Conservation (phyloP, 2,888 invertebrate genomes). For the Drosophila pseudotakahashii region DNA sequence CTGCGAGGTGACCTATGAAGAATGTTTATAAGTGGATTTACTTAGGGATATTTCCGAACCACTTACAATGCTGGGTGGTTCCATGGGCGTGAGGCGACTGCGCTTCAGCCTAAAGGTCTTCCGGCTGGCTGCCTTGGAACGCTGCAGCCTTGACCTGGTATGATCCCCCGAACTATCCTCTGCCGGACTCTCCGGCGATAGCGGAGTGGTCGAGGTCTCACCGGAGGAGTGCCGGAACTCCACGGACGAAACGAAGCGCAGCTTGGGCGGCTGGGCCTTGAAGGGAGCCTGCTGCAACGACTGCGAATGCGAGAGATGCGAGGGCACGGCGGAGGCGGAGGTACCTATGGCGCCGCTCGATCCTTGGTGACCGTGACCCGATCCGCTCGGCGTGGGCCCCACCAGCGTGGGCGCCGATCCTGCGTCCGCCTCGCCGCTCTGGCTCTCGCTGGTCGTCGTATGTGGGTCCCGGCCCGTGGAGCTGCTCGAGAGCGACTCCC, state of each 20-base stretch:
- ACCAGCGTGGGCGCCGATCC: conserved; percentile 79
- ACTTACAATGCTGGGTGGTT: conserved; percentile 85
- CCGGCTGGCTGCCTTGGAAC: conserved; percentile 96
- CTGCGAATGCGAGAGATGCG: conserved; percentile 84
- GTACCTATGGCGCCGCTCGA: conserved; percentile 32
- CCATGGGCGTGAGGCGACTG: conserved; percentile 88
- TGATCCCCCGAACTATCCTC: conserved; percentile 88
- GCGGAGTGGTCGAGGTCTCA: conserved; percentile 90
- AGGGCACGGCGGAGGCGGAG: conserved; percentile 75
- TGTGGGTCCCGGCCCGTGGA: conserved; percentile 85
- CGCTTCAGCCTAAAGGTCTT: conserved; percentile 95
- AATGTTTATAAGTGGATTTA: neutral
- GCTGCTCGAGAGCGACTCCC: conserved; percentile 87
- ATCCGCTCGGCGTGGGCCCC: conserved; percentile 63
- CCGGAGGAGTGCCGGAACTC: conserved; percentile 92
- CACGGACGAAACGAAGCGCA: conserved; percentile 92
- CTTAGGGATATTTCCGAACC: neutral
- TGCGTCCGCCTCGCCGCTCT: conserved; percentile 81
- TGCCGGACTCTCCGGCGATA: conserved; percentile 90
- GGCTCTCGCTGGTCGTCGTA: conserved; percentile 83
- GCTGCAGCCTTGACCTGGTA: conserved; percentile 89
- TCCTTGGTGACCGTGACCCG: conserved; percentile 63
- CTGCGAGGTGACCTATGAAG: conserved; percentile 65
- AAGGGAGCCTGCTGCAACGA: conserved; percentile 84
- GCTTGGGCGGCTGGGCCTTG: conserved; percentile 87